These are phyloP conservation scores for Lasiurus borealis DNA, from an alignment of 2,113 vertebrate species.

Conservation along the genomic window DNA sequence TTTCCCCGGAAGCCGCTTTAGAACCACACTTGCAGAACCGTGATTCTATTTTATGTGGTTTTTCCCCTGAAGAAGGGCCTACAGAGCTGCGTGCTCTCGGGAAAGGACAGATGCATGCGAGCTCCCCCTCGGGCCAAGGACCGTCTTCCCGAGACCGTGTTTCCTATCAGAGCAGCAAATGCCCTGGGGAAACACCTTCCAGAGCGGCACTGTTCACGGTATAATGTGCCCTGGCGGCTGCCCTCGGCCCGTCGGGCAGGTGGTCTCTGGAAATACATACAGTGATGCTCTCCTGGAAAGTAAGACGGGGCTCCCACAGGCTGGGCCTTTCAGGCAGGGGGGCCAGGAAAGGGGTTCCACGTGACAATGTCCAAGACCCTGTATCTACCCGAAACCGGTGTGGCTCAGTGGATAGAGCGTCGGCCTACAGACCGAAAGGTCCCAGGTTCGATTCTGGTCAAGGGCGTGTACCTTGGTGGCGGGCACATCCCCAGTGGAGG, in stretches of 20 bases:
- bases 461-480: too few species aligned
- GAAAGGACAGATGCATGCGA: not conserved
- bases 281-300: not conserved
- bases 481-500: too few species aligned
- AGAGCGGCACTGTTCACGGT: not conserved
- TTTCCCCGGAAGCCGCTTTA: not conserved
- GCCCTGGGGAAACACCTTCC: constrained; percentile 30
- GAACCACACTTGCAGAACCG: not conserved
- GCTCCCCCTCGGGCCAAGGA: not conserved
- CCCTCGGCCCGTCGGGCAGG: constrained; percentile 32
- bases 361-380: not conserved
- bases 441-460: too few species aligned
- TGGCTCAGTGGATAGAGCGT: too few species aligned
- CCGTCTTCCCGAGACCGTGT: not conserved
- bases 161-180: constrained; percentile 36
- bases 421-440: too few species aligned
- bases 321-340: not conserved
- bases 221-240: constrained; percentile 14
- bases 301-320: not conserved
- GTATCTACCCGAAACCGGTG: too few species aligned
- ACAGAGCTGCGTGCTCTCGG: not conserved
- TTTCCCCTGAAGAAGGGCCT: not conserved
- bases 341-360: not conserved
- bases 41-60: not conserved
- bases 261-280: constrained; percentile 22